Conservation (phyloP, 2,797 vertebrate species). For the Poeciliopsis turneri region DNA sequence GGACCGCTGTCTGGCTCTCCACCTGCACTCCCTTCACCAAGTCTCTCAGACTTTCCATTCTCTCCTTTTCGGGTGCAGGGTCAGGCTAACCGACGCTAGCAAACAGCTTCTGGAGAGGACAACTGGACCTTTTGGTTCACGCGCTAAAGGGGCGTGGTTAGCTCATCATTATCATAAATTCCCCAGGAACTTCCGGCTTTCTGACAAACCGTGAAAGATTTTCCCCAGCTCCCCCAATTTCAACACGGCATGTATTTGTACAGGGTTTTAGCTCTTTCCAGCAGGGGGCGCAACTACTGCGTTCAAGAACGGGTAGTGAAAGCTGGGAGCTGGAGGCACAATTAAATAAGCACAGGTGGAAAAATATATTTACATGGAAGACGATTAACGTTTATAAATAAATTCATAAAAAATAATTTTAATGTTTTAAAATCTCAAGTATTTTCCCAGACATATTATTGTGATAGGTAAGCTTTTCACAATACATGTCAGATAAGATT, state of each 20-base stretch:
- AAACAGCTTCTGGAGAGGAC: too few species aligned
- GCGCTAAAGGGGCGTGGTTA: background rate
- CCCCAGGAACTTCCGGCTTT: background rate
- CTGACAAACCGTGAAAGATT: background rate
- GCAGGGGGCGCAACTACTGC: conserved; percentile 6
- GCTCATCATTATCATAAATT: background rate
- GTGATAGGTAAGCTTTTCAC: too few species aligned
- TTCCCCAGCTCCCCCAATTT: background rate
- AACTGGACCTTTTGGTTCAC: fast-evolving
- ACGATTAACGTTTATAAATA: background rate
- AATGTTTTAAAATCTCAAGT: too few species aligned
- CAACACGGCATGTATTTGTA: background rate
- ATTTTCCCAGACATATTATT: too few species aligned
- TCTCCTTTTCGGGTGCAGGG: background rate
- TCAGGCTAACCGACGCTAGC: background rate
- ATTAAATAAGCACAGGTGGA: background rate
- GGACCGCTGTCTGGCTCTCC: background rate
- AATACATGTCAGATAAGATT: background rate
- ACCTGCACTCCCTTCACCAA: conserved; percentile 12
- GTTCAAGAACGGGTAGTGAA: background rate
- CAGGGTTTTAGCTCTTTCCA: too few species aligned
- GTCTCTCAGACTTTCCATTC: conserved; percentile 19
- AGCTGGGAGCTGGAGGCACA: background rate
- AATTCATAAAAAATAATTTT: background rate
- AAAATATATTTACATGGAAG: background rate